phyloP scores from a whole-genome alignment of 2,888 invertebrate species.

The Scrobipalpa costella region DNA sequence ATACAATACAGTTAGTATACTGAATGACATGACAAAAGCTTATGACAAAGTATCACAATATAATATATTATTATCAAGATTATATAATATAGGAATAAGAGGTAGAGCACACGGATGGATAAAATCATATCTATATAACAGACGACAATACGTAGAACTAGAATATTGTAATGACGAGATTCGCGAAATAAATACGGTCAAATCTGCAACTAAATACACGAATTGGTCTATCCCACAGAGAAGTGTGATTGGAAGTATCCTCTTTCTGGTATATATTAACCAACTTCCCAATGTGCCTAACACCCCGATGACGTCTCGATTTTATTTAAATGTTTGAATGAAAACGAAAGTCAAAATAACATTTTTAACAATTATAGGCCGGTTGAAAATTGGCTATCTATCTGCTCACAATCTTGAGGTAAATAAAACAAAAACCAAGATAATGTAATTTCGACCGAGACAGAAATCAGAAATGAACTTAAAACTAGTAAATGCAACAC shows the following conservation, averaged over 20 bases:
- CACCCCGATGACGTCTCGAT: background rate
- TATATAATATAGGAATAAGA: background rate
- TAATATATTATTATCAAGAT: background rate
- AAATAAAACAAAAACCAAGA: background rate
- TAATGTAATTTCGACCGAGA: constrained; percentile 6
- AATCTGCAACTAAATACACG: background rate
- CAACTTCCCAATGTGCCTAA: background rate
- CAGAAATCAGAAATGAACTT: constrained; percentile 3
- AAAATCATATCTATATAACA: background rate
- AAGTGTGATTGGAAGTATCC: constrained; percentile 5
- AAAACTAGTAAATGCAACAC: background rate
- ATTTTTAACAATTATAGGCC: background rate
- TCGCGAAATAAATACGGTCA: background rate
- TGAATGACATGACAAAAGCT: too few relatives aligned
- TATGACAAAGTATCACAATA: too few relatives aligned
- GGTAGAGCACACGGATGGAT: background rate
- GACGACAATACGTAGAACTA: background rate
- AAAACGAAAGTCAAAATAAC: background rate
- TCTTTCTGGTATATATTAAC: constrained; percentile 9
- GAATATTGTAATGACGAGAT: background rate
- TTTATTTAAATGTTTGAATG: background rate
- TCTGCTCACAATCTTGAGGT: background rate
- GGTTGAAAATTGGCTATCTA: constrained; percentile 6
- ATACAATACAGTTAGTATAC: too few relatives aligned
- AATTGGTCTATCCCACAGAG: constrained; percentile 12